phyloP scores from a whole-genome alignment of 92 coral and sea anemone species.

The Porites lobata region DNA sequence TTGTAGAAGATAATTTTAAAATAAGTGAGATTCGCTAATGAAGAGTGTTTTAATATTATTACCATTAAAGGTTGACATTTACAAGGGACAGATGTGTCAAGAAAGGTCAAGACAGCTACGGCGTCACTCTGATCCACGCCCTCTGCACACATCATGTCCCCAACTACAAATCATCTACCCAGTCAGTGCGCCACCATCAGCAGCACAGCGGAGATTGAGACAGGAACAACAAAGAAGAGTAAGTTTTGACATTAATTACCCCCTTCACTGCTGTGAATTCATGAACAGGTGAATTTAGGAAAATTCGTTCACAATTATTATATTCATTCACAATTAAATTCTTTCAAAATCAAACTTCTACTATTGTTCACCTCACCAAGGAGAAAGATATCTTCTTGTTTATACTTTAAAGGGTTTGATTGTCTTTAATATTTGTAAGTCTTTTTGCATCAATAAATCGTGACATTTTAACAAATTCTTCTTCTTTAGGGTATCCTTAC shows the following conservation, averaged over 20 bases:
- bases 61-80: constrained; percentile 68
- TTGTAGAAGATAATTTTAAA: too few species aligned
- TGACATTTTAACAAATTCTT: background rate
- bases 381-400: too few species aligned
- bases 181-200: constrained; percentile 44
- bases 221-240: constrained; percentile 93
- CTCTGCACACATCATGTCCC: constrained; percentile 57
- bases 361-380: too few species aligned
- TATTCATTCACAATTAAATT: too few species aligned
- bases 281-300: too few species aligned
- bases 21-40: background rate
- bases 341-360: too few species aligned
- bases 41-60: background rate
- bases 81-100: constrained; percentile 72
- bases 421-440: too few species aligned
- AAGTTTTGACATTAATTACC: constrained; percentile 2
- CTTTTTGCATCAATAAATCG: background rate
- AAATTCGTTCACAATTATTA: too few species aligned
- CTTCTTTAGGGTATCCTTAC: constrained; percentile 86
- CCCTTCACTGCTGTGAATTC: background rate
- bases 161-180: constrained; percentile 91
- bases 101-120: constrained; percentile 60
- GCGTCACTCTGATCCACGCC: constrained; percentile 65
- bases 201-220: constrained; percentile 77
- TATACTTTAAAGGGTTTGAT: too few species aligned